These are phyloP conservation scores for Poeciliopsis gracilis DNA, from an alignment of 2,797 vertebrate genomes.

Conservation along the genomic window DNA sequence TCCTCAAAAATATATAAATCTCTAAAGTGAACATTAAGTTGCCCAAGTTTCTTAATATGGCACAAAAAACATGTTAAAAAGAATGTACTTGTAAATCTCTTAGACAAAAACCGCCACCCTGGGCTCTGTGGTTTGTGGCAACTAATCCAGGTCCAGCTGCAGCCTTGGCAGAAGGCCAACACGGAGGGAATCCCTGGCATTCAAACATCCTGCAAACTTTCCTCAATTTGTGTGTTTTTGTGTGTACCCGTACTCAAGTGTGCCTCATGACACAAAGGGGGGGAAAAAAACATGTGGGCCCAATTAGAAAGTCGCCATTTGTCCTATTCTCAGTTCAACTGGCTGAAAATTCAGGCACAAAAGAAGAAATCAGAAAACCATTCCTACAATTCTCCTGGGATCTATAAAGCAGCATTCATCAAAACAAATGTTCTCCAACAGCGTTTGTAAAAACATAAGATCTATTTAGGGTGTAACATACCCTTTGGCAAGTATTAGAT, in stretches of 20 bases:
- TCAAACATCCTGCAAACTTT: slow-evolving; percentile 68
- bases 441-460: slow-evolving; percentile 9
- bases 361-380: slow-evolving; percentile 34
- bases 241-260: slow-evolving; percentile 44
- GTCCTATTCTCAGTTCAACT: slow-evolving; percentile 43
- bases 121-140: slow-evolving; percentile 37
- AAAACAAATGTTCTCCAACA: slow-evolving; percentile 19
- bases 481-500: slow-evolving; percentile 8
- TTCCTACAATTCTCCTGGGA: slow-evolving; percentile 34
- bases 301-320: slow-evolving; percentile 59
- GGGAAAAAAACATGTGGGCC: slow-evolving; percentile 54
- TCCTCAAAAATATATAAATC: neutral
- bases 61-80: slow-evolving; percentile 1
- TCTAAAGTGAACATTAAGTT: slow-evolving; percentile 12
- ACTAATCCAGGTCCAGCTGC: slow-evolving; percentile 66
- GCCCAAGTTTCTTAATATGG: neutral
- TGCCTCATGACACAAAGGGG: slow-evolving; percentile 44
- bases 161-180: slow-evolving; percentile 59
- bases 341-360: slow-evolving; percentile 46
- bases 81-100: slow-evolving; percentile 16
- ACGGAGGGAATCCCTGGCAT: slow-evolving; percentile 77
- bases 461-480: slow-evolving; percentile 8
- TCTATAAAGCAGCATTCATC: slow-evolving; percentile 29
- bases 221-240: slow-evolving; percentile 60
- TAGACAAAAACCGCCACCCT: slow-evolving; percentile 39